A percentile compares a stretch with the other conserved stretches of the same genome.
phyloP scores from a whole-genome alignment of 2,113 vertebrate genomes.

The Alosa alosa region DNA sequence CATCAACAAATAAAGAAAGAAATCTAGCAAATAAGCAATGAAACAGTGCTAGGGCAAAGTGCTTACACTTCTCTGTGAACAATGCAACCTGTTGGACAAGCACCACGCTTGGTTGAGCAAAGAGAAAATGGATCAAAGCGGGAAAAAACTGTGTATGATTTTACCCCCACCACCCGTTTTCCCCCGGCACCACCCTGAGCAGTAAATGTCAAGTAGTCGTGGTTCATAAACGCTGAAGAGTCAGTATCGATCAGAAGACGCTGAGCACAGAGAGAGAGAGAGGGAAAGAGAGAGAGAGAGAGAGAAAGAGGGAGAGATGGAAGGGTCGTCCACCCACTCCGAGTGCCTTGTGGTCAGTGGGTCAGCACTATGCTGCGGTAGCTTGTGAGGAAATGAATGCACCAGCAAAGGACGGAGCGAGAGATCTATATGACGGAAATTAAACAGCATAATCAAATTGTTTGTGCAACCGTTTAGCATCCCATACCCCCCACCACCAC shows the following conservation, averaged over 20 bases:
- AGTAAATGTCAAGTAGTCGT: conserved; percentile 39
- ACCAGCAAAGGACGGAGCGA: conserved; percentile 51
- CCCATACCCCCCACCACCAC: conserved; percentile 56
- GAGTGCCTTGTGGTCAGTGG: conserved; percentile 51
- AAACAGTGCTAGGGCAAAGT: not conserved
- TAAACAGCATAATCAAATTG: conserved; percentile 75
- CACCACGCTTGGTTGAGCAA: not conserved
- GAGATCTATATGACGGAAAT: conserved; percentile 74
- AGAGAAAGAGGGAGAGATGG: not conserved
- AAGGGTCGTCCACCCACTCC: conserved; percentile 50
- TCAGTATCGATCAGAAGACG: conserved; percentile 52
- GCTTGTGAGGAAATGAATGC: conserved; percentile 57
- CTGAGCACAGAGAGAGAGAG: conserved; percentile 28
- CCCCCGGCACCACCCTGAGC: not conserved
- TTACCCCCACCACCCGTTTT: not conserved
- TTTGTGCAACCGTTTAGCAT: conserved; percentile 74
- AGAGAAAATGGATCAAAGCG: not conserved
- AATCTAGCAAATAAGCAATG: not conserved
- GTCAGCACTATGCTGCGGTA: conserved; percentile 62
- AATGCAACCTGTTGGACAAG: conserved; percentile 7
- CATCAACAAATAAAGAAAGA: not conserved
- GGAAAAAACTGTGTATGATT: conserved; percentile 16
- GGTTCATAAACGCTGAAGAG: conserved; percentile 45
- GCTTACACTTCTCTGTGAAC: not conserved
- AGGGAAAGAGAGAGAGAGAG: not conserved